Evolutionary conservation across 2,113 vertebrate genomes (phyloP), one percentile per base, ranked within the genome.

Genomic region (Orientallactaga bullata): DNA sequence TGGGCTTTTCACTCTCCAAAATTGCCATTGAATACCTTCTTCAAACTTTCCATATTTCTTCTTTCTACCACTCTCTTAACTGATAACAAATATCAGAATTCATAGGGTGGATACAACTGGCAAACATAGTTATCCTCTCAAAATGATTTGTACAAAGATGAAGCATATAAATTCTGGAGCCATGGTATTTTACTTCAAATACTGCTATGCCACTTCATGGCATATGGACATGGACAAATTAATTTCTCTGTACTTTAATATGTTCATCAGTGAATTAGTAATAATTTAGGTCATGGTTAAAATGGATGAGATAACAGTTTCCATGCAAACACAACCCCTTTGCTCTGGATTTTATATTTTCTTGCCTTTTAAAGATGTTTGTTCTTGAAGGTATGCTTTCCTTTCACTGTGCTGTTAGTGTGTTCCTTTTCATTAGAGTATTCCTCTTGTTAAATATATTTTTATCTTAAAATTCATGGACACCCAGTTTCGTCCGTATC

Each of bases 391-490:
- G 65, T 71, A 74, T 66, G 63, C 30, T 42, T 30, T 93, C 24
- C 30, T 65, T 79, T 85, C 37, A 86, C 39, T 51, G 17, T 30
- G 42, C 39, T 63, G 9, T 81, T 85, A 69, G 85, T 72, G 60
- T 72, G 35, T 66, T 78, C 61, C 68, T 39, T 88, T 93, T 66
- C 4, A 58, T 58, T 58, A 47, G 4, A 79, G 51, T 69, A 60
- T 30, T 84, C 23, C 26, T 26, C 65, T 35, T 63, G 18, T 39
- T 32, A 85, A 60, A 77, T 9, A 30, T 76, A 51, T 60, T 91
- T 82, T 89, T n/a, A 30, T 69, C 89, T 92, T 91, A 84, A 65
- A 39, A 39, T 72, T 82, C 47, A 73, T 55, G 37, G 78, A 26
- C 12, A 82, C 47, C 72, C 2, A 72, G 86, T 72, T 72, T 68